Conservation (phyloP, 2,113 vertebrate genomes). For the Coreoperca whiteheadi region DNA sequence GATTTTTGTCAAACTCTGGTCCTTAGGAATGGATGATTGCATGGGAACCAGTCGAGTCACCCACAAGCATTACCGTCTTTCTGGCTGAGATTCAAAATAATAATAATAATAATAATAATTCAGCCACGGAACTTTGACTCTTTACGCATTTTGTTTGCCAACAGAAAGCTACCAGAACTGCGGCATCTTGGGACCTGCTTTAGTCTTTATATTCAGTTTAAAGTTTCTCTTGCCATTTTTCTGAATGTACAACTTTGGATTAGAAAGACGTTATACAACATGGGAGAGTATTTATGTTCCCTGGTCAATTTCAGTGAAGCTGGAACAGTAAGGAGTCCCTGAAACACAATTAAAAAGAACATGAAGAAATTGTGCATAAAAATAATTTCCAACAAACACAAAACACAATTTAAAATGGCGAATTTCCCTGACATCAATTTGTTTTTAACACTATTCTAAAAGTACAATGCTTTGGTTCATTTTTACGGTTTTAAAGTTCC, state of each 20-base stretch:
- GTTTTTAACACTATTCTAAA: background rate
- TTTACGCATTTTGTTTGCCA: background rate
- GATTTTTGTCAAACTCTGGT: background rate
- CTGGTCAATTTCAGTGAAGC: background rate
- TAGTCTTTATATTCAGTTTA: background rate
- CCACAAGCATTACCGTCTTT: background rate
- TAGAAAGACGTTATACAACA: background rate
- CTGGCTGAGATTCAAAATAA: background rate
- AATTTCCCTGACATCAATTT: background rate
- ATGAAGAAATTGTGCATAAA: background rate
- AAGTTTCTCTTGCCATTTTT: background rate
- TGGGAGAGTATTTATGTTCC: too few species aligned
- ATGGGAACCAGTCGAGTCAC: constrained; percentile 4
- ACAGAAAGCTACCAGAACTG: background rate
- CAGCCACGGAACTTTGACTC: constrained; percentile 3
- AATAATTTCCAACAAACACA: too few species aligned
- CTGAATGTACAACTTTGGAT: background rate
- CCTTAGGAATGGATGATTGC: background rate
- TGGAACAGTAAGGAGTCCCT: too few species aligned
- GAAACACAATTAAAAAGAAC: background rate
- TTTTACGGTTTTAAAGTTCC: too few species aligned
- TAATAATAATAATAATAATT: too few species aligned
- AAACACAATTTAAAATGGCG: too few species aligned
- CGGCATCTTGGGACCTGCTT: background rate
- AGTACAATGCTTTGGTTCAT: background rate